These are phyloP conservation scores for Gila orcuttii DNA, from an alignment of 2,113 vertebrate species.

Conservation along the genomic window DNA sequence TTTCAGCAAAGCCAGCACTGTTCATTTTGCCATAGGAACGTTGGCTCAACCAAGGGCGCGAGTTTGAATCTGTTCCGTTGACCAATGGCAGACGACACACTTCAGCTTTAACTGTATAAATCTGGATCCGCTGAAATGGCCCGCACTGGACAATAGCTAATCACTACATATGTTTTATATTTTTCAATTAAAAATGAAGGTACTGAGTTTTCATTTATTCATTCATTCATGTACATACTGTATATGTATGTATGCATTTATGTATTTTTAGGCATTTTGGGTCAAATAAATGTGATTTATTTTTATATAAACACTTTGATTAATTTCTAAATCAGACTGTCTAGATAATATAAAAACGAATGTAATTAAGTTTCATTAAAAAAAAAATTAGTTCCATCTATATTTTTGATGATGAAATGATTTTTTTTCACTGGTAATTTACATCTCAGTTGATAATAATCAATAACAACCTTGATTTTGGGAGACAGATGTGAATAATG, in stretches of 20 bases:
- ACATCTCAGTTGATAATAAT: not conserved
- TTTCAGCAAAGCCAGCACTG: not conserved
- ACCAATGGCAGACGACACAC: not conserved
- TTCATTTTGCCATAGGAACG: not conserved
- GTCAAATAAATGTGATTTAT: not conserved
- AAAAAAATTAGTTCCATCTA: not conserved
- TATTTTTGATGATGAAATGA: not conserved
- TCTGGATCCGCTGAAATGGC: too few species aligned
- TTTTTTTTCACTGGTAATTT: not conserved
- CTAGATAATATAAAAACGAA: too few species aligned
- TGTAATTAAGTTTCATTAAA: not conserved
- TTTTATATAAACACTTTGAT: too few species aligned
- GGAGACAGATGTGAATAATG: not conserved
- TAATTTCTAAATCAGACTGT: too few species aligned
- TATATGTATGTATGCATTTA: too few species aligned
- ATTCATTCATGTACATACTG: too few species aligned
- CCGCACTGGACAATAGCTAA: too few species aligned
- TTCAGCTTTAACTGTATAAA: too few species aligned
- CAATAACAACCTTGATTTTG: not conserved
- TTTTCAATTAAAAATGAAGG: not conserved
- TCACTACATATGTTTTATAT: not conserved
- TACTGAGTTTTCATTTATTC: not conserved
- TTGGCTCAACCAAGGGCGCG: not conserved
- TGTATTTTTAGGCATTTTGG: too few species aligned
- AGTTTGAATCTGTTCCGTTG: not conserved